phyloP scores from a whole-genome alignment of 2,797 vertebrate species.

The Apodemus agrarius region DNA sequence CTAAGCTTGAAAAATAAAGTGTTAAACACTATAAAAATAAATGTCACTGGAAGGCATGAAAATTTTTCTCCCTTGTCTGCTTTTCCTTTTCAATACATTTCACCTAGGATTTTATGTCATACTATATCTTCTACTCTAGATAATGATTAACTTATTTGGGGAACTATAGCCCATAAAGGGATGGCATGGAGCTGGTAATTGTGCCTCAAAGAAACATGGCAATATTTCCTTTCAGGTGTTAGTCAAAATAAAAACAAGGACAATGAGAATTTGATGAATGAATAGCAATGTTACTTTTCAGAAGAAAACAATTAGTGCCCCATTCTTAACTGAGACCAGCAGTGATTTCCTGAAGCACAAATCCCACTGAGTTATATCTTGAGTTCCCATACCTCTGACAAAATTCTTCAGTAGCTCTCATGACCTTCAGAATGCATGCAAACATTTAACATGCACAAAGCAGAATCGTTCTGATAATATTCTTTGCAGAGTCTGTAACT shows the following conservation, averaged over 20 bases:
- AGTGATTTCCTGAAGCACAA: background rate
- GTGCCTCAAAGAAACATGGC: slow-evolving; percentile 60
- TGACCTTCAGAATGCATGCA: background rate
- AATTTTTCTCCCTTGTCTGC: slow-evolving; percentile 66
- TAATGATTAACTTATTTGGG: slow-evolving; percentile 81
- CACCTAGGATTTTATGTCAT: slow-evolving; percentile 56
- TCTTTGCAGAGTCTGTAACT: background rate
- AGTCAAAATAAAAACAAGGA: slow-evolving; percentile 29
- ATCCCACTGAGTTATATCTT: background rate
- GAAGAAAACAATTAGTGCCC: background rate
- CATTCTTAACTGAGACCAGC: background rate
- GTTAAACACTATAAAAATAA: slow-evolving; percentile 76
- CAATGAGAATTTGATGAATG: slow-evolving; percentile 50
- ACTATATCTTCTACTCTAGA: slow-evolving; percentile 69
- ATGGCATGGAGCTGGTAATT: slow-evolving; percentile 50
- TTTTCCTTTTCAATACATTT: slow-evolving; percentile 63
- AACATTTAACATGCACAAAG: background rate
- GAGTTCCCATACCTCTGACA: background rate
- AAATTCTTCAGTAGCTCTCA: background rate
- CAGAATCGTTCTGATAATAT: background rate
- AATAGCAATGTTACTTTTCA: slow-evolving; percentile 71
- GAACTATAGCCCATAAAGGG: slow-evolving; percentile 69
- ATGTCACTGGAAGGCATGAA: slow-evolving; percentile 71
- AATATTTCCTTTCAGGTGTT: slow-evolving; percentile 67
- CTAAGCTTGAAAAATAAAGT: slow-evolving; percentile 77